Percentiles rank a stretch among this genome's conserved stretches.
Evolutionary conservation across 2,797 vertebrate genomes (phyloP).

Genomic region (Danio aesculapii): DNA sequence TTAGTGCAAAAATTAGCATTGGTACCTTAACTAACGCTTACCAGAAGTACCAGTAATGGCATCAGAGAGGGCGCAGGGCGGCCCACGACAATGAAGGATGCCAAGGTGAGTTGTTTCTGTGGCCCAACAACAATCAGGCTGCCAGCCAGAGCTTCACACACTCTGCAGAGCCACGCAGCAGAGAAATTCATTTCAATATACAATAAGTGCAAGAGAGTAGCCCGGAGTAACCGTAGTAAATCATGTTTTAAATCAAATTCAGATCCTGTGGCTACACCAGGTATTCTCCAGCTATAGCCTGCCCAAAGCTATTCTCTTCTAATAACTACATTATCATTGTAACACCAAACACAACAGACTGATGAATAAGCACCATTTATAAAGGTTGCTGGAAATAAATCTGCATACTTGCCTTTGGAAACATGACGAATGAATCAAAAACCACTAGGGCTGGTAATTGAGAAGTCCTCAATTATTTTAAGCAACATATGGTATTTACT

Average conservation of each 20-base stretch:
- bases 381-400: background rate
- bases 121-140: constrained; percentile 14
- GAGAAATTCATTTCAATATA: constrained; percentile 15
- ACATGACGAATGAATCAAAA: constrained; percentile 12
- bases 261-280: constrained; percentile 49
- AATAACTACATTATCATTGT: constrained; percentile 50
- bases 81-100: constrained; percentile 35
- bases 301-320: constrained; percentile 61
- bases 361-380: constrained; percentile 26
- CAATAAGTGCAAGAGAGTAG: constrained; percentile 21
- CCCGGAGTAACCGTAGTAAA: constrained; percentile 20
- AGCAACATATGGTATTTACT: no score
- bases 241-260: constrained; percentile 44
- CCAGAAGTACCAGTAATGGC: constrained; percentile 9
- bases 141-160: constrained; percentile 16
- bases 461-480: no score
- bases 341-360: constrained; percentile 21
- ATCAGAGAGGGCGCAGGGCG: constrained; percentile 12
- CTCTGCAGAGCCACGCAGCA: background rate
- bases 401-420: background rate
- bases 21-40: constrained; percentile 40
- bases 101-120: constrained; percentile 36
- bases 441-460: background rate
- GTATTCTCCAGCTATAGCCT: constrained; percentile 59
- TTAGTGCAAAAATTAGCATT: constrained; percentile 36